Evolutionary conservation across 2,888 invertebrate genomes (phyloP).

Genomic region (Sialis lutaria): DNA sequence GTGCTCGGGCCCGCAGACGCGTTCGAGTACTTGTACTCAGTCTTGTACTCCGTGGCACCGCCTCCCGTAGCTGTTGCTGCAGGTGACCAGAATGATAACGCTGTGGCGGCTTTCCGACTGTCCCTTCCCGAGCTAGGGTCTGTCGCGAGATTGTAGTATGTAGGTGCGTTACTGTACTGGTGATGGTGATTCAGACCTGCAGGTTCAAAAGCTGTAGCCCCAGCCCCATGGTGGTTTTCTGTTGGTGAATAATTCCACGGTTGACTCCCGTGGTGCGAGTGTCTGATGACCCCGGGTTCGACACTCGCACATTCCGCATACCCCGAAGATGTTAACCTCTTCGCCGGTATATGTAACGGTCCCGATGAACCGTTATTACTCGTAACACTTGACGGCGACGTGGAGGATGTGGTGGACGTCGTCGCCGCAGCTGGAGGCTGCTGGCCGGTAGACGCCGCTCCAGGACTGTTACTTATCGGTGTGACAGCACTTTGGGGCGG

Average conservation of each 20-base stretch:
- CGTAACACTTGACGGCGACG: conserved; percentile 38
- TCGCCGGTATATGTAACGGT: conserved; percentile 78
- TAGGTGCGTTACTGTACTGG: conserved; percentile 50
- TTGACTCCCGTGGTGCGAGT: conserved; percentile 40
- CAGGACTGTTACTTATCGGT: conserved; percentile 20
- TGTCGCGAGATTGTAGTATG: conserved; percentile 58
- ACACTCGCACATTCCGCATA: conserved; percentile 33
- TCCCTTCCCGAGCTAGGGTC: conserved; percentile 44
- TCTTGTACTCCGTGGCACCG: conserved; percentile 36
- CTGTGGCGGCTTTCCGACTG: conserved; percentile 28
- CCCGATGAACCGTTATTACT: conserved; percentile 48
- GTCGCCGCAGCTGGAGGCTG: conserved; percentile 34
- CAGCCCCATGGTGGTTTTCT: conserved; percentile 29
- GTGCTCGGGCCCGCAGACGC: conserved; percentile 26
- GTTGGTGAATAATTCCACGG: conserved; percentile 60
- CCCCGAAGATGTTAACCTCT: conserved; percentile 40
- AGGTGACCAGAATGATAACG: conserved; percentile 45
- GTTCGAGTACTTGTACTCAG: conserved; percentile 36
- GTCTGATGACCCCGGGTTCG: conserved; percentile 56
- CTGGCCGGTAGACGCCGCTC: conserved; percentile 23
- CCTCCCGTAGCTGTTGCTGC: conserved; percentile 28
- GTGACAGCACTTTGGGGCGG: conserved; percentile 24
- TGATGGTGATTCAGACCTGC: conserved; percentile 40
- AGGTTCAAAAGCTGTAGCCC: conserved; percentile 33
- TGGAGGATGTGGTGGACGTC: conserved; percentile 49